These are phyloP conservation scores for Standfussiana lucernea DNA, from an alignment of 2,888 invertebrate genomes.

Conservation along the genomic window DNA sequence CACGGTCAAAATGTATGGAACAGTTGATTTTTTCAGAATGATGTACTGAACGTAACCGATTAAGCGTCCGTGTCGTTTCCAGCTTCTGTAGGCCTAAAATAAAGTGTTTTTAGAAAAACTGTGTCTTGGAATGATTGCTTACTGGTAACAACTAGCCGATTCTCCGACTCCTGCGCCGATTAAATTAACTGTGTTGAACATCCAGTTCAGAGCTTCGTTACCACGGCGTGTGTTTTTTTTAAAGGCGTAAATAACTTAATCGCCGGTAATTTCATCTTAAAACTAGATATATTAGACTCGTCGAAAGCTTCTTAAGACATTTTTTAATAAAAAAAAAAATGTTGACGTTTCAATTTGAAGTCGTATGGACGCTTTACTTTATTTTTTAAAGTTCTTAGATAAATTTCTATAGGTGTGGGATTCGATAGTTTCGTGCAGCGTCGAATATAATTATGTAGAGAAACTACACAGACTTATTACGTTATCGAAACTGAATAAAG, in stretches of 20 bases:
- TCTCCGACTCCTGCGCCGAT: neutral
- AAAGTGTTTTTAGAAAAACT: neutral
- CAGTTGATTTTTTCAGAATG: no score
- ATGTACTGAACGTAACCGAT: no score
- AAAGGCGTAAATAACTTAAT: conserved; percentile 1
- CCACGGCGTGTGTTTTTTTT: conserved; percentile 12
- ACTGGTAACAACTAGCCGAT: neutral
- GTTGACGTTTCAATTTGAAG: neutral
- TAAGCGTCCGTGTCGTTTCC: no score
- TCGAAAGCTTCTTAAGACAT: conserved; percentile 59
- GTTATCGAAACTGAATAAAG: neutral
- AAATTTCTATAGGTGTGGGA: no score
- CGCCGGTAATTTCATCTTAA: conserved; percentile 48
- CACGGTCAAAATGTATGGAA: no score
- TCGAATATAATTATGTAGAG: no score
- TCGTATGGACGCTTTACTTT: conserved; percentile 38
- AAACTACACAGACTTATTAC: no score
- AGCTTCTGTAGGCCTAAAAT: no score
- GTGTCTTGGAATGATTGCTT: neutral
- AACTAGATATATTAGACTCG: conserved; percentile 48
- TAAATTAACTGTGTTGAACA: neutral
- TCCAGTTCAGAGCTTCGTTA: neutral
- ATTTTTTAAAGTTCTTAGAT: neutral
- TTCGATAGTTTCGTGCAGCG: no score
- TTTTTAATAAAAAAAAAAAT: conserved; percentile 37